Evolutionary conservation across 2,113 vertebrate genomes (phyloP).

Genomic region (Odontesthes bonariensis): DNA sequence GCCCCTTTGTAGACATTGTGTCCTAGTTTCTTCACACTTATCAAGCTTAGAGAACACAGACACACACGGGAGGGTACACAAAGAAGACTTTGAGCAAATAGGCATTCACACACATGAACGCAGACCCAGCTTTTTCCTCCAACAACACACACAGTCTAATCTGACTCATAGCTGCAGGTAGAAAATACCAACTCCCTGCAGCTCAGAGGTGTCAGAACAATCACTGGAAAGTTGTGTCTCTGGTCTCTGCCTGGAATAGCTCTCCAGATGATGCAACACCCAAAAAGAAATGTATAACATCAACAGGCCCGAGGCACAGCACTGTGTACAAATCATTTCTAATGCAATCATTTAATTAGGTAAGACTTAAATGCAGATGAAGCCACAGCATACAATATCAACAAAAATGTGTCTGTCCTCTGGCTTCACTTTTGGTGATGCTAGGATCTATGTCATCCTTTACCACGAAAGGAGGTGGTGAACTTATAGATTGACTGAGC

Average conservation of each 20-base stretch:
- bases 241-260: slow-evolving; percentile 53
- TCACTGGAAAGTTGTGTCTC: slow-evolving; percentile 56
- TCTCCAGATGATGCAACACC: slow-evolving; percentile 60
- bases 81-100: slow-evolving; percentile 19
- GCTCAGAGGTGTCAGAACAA: slow-evolving; percentile 70
- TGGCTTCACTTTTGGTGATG: background rate
- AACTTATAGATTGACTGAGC: slow-evolving; percentile 36
- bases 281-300: slow-evolving; percentile 44
- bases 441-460: background rate
- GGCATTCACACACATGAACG: slow-evolving; percentile 12
- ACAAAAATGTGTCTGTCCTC: slow-evolving; percentile 6
- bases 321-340: slow-evolving; percentile 20
- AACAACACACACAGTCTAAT: slow-evolving; percentile 45
- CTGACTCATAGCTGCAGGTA: slow-evolving; percentile 72
- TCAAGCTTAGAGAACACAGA: slow-evolving; percentile 51
- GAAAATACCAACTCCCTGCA: slow-evolving; percentile 71
- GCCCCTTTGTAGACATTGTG: slow-evolving; percentile 66
- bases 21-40: slow-evolving; percentile 74
- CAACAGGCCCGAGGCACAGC: slow-evolving; percentile 32
- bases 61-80: slow-evolving; percentile 25
- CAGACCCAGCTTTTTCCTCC: slow-evolving; percentile 28
- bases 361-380: slow-evolving; percentile 3
- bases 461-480: background rate
- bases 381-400: slow-evolving; percentile 7
- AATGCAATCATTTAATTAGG: slow-evolving; percentile 47